A percentile compares a stretch with the other conserved stretches of the same genome.
Evolutionary conservation across 37 sponge, comb jelly and placozoan species (phyloP).

Genomic region (Ephydatia muelleri): DNA sequence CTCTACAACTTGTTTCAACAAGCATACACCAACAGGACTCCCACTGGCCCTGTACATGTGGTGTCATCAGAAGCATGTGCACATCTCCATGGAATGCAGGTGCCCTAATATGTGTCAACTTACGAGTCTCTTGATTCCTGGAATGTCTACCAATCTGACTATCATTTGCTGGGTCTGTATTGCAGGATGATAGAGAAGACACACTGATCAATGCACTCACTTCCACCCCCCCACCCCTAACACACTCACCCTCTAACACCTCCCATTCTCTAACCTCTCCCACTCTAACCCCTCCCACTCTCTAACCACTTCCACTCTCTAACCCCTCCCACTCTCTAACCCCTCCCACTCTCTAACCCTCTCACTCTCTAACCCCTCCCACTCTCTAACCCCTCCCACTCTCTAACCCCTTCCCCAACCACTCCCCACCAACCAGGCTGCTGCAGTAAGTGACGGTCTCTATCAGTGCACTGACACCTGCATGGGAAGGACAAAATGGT

Average conservation of each 20-base stretch:
- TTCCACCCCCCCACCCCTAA: no score
- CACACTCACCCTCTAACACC: neutral
- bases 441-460: conserved; percentile 69
- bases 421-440: conserved; percentile 41
- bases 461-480: conserved; percentile 53
- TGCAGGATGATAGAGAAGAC: neutral
- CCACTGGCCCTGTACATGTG: no score
- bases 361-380: neutral
- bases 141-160: conserved; percentile 43
- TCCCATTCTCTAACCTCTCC: neutral
- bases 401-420: no score
- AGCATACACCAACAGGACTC: no score
- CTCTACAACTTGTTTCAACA: neutral
- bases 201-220: neutral
- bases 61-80: no score
- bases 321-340: neutral
- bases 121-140: conserved; percentile 77
- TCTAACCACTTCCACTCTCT: neutral
- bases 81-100: no score
- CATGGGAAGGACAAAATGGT: neutral
- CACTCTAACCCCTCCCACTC: neutral
- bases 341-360: no score
- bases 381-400: no score
- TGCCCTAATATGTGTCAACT: no score
- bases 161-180: conserved; percentile 67